Percentiles rank a stretch among this genome's conserved stretches.
phyloP scores from a whole-genome alignment of 2,888 invertebrate species.

The Amphipoea oculea region DNA sequence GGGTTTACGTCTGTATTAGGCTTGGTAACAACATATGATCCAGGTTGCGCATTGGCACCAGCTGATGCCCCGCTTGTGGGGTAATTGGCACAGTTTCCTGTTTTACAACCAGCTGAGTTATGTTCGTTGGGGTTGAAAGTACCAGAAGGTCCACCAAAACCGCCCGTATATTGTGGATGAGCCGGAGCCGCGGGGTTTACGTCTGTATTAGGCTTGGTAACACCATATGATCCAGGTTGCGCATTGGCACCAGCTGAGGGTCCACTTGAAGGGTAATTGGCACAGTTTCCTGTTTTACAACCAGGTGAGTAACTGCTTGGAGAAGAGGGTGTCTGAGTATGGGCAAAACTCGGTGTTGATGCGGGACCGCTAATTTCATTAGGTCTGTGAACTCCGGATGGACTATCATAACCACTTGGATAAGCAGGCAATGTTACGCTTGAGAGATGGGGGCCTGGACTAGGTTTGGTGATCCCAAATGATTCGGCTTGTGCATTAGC shows the following conservation, averaged over 20 bases:
- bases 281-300: conserved; percentile 51
- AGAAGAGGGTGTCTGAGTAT: conserved; percentile 32
- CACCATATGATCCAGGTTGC: conserved; percentile 11
- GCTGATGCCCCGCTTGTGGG: background rate
- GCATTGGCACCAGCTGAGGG: conserved; percentile 15
- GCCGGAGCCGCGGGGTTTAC: background rate
- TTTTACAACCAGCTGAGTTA: conserved; percentile 45
- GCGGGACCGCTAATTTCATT: conserved; percentile 29
- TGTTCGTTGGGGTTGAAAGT: conserved; percentile 40
- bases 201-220: background rate
- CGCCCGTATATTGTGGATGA: conserved; percentile 13
- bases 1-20: conserved; percentile 17
- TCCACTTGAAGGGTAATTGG: conserved; percentile 8
- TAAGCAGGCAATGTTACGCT: conserved; percentile 38
- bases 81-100: conserved; percentile 38
- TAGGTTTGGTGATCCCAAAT: conserved; percentile 43
- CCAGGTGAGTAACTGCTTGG: conserved; percentile 26
- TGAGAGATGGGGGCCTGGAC: conserved; percentile 26
- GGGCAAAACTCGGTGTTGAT: conserved; percentile 25
- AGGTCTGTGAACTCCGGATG: conserved; percentile 42
- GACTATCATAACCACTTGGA: conserved; percentile 42
- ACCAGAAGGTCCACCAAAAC: conserved; percentile 26
- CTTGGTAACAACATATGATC: conserved; percentile 26
- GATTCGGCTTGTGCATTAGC: conserved; percentile 37
- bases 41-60: conserved; percentile 21